Evolutionary conservation across 2,113 vertebrate species (phyloP), one percentile per base, ranked within the genome.

Genomic region (Monopterus albus): DNA sequence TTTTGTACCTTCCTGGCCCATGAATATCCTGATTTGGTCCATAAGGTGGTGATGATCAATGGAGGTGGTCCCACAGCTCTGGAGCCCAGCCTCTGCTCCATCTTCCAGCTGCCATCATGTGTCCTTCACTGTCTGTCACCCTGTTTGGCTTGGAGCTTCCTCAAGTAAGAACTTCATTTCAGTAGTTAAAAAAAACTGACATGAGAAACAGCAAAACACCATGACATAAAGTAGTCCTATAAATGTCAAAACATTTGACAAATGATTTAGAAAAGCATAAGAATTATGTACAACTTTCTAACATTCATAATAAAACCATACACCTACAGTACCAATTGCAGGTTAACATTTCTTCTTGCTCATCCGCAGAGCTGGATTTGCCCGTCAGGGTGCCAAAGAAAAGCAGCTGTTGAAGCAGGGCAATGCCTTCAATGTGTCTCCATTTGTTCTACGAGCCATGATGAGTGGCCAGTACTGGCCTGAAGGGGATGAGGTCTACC

Each of bases 381-480:
- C 97, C n/a, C 95, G 92, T 59, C 98, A 98, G 79, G 97, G 97
- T 36, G 93, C 96, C 87, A 99, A 97, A 88, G 97, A 99, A 83
- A 98, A 98, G 91, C 97, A 99, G 92, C 92, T 99, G 77, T 81
- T 99, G 83, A 95, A 94, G 83, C 97, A 99, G 52, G 96, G 97
- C 52, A 98, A 98, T 0, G 97, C 97, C 7, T 99, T 99, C 92
- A 98, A 96, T 0, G 96, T 99, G 46, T 96, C 97, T 0, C 96
- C 98, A 2, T 99, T 98, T 0, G 97, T 99, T 35, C 92, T 99
- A 73, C 89, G 97, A 6, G 98, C 98, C 86, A 99, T 96, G 95
- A 99, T 99, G 98, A 97, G 97, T 0, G 97, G 98, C 0, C 98
- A 99, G 92, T 99, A 99, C 91, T 99, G 98, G 98, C 98, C 98